Evolutionary conservation across 2,888 invertebrate species (phyloP).

Genomic region (Chydorus sphaericus): DNA sequence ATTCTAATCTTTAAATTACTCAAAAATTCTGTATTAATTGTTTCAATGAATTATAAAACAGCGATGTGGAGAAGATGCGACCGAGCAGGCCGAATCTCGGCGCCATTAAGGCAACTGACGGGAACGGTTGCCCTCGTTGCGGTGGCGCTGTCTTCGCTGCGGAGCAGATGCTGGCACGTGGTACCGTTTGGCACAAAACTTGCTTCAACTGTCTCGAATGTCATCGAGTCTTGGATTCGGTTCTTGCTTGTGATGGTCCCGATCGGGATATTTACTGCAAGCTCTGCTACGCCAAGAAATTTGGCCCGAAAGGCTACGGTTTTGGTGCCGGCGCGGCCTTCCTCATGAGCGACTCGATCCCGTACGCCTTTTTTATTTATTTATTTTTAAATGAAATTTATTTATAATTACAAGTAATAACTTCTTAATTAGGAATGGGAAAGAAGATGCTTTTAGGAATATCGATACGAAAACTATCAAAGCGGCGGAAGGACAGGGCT

Average conservation of each 20-base stretch:
- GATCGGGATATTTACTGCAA: constrained; percentile 87
- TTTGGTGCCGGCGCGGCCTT: constrained; percentile 91
- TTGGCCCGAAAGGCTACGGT: constrained; percentile 78
- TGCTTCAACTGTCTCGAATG: constrained; percentile 89
- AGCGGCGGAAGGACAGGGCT: constrained; percentile 61
- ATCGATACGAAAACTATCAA: constrained; percentile 59
- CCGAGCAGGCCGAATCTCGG: constrained; percentile 53
- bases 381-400: background rate
- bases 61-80: constrained; percentile 50
- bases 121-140: constrained; percentile 73
- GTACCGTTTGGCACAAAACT: constrained; percentile 90
- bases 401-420: background rate
- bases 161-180: constrained; percentile 89
- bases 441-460: constrained; percentile 35
- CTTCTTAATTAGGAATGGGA: background rate
- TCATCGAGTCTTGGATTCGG: constrained; percentile 74
- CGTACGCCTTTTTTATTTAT: constrained; percentile 50
- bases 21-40: no score
- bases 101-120: constrained; percentile 68
- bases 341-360: constrained; percentile 76
- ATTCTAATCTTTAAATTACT: no score
- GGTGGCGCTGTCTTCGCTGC: constrained; percentile 92
- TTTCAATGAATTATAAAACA: no score
- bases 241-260: constrained; percentile 82
- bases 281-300: constrained; percentile 77